These are phyloP conservation scores for Morpho achilles DNA, from an alignment of 2,888 invertebrate species.

Conservation along the genomic window DNA sequence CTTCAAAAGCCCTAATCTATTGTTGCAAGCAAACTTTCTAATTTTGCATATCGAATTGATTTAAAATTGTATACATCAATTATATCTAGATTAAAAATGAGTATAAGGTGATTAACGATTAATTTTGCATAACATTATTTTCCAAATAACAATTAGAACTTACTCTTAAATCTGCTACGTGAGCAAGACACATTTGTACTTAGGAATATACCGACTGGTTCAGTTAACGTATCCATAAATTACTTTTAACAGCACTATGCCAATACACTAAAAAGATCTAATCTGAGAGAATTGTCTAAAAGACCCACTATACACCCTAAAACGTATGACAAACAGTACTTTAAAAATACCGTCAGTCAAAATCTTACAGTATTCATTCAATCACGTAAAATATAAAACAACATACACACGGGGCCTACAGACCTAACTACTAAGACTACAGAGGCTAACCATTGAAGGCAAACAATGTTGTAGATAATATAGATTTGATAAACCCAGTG, in stretches of 20 bases:
- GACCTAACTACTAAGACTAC: no score
- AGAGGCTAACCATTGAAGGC: no score
- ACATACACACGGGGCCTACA: no score
- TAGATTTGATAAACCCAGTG: background rate
- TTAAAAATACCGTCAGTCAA: conserved; percentile 22
- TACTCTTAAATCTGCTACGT: conserved; percentile 63
- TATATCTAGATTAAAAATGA: conserved; percentile 58
- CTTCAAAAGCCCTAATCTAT: conserved; percentile 43
- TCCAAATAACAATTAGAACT: conserved; percentile 52
- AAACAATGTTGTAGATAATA: no score
- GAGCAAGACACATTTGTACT: conserved; percentile 75
- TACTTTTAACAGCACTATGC: conserved; percentile 43
- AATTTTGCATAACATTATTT: conserved; percentile 34
- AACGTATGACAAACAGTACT: conserved; percentile 34
- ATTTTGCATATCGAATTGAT: conserved; percentile 47
- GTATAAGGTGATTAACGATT: conserved; percentile 50
- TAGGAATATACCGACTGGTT: conserved; percentile 46
- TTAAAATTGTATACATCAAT: conserved; percentile 39
- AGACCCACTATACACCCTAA: conserved; percentile 47
- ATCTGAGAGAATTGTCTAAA: conserved; percentile 50
- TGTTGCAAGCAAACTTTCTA: conserved; percentile 46
- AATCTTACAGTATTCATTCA: conserved; percentile 11
- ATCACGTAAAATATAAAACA: background rate
- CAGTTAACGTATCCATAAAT: conserved; percentile 41
- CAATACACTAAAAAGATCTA: conserved; percentile 51